Evolutionary conservation across 2,888 invertebrate species (phyloP).

Genomic region (Polydrusus pterygomalis): DNA sequence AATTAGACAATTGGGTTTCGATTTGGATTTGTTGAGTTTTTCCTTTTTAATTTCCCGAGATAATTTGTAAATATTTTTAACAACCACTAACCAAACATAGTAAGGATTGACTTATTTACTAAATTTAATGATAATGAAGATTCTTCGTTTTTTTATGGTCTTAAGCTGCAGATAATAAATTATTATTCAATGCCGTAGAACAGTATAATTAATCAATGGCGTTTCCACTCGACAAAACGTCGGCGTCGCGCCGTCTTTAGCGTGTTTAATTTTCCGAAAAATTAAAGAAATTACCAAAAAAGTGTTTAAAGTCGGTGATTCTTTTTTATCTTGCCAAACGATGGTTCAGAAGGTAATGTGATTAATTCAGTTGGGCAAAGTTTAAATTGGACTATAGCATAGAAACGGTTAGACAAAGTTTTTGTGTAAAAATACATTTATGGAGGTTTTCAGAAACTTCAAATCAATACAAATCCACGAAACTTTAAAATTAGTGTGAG

Average conservation of each 20-base stretch:
- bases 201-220: no score
- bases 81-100: no score
- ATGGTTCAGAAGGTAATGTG: background rate
- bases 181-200: no score
- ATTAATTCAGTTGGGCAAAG: conserved; percentile 11
- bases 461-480: background rate
- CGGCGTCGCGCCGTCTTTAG: background rate
- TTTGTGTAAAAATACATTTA: background rate
- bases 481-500: no score
- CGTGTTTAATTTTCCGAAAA: background rate
- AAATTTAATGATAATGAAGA: no score
- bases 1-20: no score
- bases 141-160: no score
- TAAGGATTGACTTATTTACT: no score
- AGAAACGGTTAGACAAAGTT: background rate
- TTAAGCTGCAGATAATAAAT: background rate
- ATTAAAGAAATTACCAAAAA: conserved; percentile 6
- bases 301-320: background rate
- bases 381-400: conserved; percentile 4
- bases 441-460: background rate
- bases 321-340: background rate
- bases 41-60: no score
- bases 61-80: no score
- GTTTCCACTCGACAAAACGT: background rate
- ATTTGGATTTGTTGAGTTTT: no score